A percentile compares a stretch with the other conserved stretches of the same genome.
These are phyloP conservation scores for Cephalopachus bancanus DNA, from an alignment of 2,797 vertebrate genomes.

Conservation along the genomic window DNA sequence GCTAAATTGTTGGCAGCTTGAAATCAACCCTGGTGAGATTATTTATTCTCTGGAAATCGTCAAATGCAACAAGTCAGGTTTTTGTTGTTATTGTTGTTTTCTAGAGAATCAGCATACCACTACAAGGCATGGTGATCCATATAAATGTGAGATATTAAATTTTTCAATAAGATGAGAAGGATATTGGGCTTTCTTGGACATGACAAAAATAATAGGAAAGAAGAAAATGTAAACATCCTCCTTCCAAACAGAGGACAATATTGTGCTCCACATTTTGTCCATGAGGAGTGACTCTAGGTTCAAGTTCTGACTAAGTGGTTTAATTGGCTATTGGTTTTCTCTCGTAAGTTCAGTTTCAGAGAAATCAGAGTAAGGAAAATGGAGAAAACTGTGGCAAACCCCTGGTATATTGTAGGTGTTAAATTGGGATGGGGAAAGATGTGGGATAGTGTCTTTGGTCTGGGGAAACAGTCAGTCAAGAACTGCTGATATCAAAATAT, in stretches of 20 bases:
- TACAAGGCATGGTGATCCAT: too few species aligned
- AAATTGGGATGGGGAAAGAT: not conserved
- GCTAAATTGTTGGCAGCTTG: not conserved
- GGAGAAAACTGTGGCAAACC: not conserved
- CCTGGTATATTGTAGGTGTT: not conserved
- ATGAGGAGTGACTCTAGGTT: not conserved
- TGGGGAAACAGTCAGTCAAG: not conserved
- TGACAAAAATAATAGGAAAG: not conserved
- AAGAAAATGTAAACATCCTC: not conserved
- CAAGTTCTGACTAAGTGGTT: not conserved
- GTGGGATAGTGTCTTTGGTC: not conserved
- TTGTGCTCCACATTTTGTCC: not conserved
- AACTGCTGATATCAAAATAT: not conserved
- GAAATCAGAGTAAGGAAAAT: not conserved
- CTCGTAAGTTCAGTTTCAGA: not conserved
- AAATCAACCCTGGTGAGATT: not conserved
- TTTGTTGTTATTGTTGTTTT: conserved; percentile 17
- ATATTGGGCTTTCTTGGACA: not conserved
- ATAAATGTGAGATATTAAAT: not conserved
- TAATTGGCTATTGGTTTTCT: not conserved
- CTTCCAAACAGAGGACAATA: not conserved
- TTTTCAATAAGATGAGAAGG: not conserved
- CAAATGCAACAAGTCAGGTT: not conserved
- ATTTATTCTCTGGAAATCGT: not conserved
- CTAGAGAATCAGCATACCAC: not conserved